Evolutionary conservation across 2,888 invertebrate genomes (phyloP).

Genomic region (Idaea dimidiata): DNA sequence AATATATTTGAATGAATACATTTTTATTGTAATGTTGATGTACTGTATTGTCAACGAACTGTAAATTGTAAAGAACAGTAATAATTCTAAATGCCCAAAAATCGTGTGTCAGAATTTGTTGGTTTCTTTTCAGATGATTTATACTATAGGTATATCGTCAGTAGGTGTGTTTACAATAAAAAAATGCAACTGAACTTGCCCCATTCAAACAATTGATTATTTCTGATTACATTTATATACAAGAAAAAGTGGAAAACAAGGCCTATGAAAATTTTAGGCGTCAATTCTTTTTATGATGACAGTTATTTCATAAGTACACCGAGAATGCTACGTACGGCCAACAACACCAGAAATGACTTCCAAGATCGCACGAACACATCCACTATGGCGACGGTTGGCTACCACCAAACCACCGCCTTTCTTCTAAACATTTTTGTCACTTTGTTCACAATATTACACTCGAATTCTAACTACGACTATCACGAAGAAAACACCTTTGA

Average conservation of each 20-base stretch:
- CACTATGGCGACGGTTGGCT: conserved; percentile 73
- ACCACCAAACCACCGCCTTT: conserved; percentile 50
- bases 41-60: not conserved
- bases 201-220: not conserved
- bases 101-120: not conserved
- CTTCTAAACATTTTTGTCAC: conserved; percentile 38
- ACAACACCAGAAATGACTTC: conserved; percentile 60
- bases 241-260: not conserved
- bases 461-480: conserved; percentile 26
- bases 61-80: not conserved
- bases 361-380: conserved; percentile 60
- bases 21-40: not conserved
- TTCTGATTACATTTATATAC: not conserved
- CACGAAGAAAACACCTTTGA: conserved; percentile 41
- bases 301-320: conserved; percentile 55
- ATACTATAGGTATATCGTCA: not conserved
- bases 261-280: not conserved
- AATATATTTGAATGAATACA: not conserved
- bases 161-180: not conserved
- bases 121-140: not conserved
- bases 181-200: not conserved
- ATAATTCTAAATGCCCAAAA: not conserved
- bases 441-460: conserved; percentile 34
- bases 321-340: conserved; percentile 62
- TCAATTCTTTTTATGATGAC: conserved; percentile 43